Conservation (phyloP, 2,888 invertebrate genomes). For the Eurois occulta region DNA sequence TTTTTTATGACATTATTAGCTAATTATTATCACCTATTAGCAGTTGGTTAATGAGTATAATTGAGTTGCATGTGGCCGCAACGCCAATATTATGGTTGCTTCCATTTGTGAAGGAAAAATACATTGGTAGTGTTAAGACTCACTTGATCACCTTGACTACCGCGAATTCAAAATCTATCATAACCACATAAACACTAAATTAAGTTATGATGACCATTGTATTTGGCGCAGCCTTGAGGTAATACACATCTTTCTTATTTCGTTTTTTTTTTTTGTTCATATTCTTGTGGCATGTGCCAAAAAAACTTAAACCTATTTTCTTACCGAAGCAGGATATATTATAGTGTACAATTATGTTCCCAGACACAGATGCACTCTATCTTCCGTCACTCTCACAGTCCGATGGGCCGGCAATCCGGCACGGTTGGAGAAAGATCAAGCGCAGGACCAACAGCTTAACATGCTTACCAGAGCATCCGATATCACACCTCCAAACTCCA, state of each 20-base stretch:
- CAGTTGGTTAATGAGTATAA: neutral
- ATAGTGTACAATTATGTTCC: neutral
- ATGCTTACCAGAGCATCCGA: neutral
- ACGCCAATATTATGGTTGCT: neutral
- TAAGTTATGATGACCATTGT: neutral
- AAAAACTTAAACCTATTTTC: too few species aligned
- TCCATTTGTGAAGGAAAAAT: neutral
- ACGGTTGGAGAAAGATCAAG: too few species aligned
- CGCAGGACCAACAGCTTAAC: neutral
- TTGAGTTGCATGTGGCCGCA: neutral
- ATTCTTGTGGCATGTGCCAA: too few species aligned
- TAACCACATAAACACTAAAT: neutral
- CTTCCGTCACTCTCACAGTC: neutral
- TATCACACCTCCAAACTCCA: neutral
- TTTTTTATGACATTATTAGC: conserved; percentile 4
- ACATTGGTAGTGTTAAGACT: neutral
- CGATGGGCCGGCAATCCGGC: too few species aligned
- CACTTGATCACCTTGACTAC: neutral
- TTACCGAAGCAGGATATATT: neutral
- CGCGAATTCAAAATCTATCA: neutral
- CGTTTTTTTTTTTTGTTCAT: too few species aligned
- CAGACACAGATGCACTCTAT: neutral
- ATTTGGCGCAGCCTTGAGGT: neutral
- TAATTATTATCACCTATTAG: neutral
- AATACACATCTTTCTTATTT: neutral